These are phyloP conservation scores for Notamacropus eugenii DNA, from an alignment of 2,797 vertebrate genomes.

Conservation along the genomic window DNA sequence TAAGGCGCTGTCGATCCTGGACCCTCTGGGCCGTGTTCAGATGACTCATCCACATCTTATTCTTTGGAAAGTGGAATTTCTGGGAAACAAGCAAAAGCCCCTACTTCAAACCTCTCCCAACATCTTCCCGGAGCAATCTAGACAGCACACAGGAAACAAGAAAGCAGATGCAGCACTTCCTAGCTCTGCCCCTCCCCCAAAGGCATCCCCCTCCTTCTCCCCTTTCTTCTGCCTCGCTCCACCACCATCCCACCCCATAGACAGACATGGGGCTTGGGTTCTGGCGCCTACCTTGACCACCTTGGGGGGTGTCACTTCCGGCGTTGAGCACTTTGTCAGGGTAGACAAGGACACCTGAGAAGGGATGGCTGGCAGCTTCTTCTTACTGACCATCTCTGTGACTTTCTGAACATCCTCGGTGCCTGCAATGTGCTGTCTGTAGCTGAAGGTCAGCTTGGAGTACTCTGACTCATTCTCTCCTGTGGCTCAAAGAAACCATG, in stretches of 20 bases:
- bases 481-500: constrained; percentile 72
- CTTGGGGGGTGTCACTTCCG: constrained; percentile 60
- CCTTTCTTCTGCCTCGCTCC: background rate
- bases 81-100: constrained; percentile 67
- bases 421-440: constrained; percentile 72
- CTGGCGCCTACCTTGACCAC: constrained; percentile 16
- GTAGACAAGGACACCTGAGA: constrained; percentile 78
- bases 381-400: constrained; percentile 45
- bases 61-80: constrained; percentile 75
- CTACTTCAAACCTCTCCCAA: background rate
- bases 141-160: background rate
- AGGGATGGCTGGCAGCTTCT: constrained; percentile 27
- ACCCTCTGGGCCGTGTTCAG: constrained; percentile 75
- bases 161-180: background rate
- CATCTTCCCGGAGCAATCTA: background rate
- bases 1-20: constrained; percentile 77
- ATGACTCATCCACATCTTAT: constrained; percentile 79
- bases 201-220: background rate
- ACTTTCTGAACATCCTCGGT: constrained; percentile 63
- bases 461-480: constrained; percentile 80
- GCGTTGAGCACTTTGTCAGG: constrained; percentile 75
- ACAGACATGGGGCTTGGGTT: background rate
- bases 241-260: background rate
- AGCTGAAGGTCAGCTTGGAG: constrained; percentile 82
- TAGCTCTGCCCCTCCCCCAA: background rate